Evolutionary conservation across 2,113 vertebrate species (phyloP), one percentile per base, ranked within the genome.

Genomic region (Pedetes capensis): DNA sequence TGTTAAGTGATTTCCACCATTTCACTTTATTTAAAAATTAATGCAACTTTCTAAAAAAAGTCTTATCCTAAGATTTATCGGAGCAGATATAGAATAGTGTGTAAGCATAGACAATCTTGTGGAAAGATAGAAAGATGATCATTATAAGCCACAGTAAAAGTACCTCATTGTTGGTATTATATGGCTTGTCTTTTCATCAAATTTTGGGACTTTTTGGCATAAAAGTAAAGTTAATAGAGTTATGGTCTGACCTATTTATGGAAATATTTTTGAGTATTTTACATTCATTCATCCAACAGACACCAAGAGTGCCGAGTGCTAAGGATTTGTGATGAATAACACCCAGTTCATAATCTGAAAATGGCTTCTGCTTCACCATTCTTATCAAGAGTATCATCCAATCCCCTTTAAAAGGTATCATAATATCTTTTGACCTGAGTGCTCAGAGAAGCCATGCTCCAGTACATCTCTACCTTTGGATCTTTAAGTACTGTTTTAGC

Each of bases 21-120:
- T 85, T 84, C 14, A 72, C 42, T 79, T 93, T 68, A 74, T 76
- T 93, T 92, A 82, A 81, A 95, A 95, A 47, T 68, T 78, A 89
- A 81, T 49, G 49, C 27, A 88, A 51, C 37, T 81, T 93, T 83
- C 44, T 59, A 94, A 51, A 75, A 93, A 51, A 34, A 22, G 68
- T 61, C 29, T 76, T 66, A 34, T 16, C 23, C 39, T 95, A 71
- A 61, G 29, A 44, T 91, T 12, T 78, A 47, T 63, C 84, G 39
- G 3, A 81, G 6, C 22, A 32, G 23, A 6, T 87, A 76, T 64
- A 63, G 47, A 88, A 88, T 63, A 34, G 14, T 64, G 55, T 66
- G 39, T 59, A 53, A 86, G 23, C 63, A 72, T 27, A 76, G 13
- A 20, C 3, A 69, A 8, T 82, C 17, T 86, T 81, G 25, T 68